These are phyloP conservation scores for Ptychoptera albimana DNA, from an alignment of 2,888 invertebrate species.

Conservation along the genomic window DNA sequence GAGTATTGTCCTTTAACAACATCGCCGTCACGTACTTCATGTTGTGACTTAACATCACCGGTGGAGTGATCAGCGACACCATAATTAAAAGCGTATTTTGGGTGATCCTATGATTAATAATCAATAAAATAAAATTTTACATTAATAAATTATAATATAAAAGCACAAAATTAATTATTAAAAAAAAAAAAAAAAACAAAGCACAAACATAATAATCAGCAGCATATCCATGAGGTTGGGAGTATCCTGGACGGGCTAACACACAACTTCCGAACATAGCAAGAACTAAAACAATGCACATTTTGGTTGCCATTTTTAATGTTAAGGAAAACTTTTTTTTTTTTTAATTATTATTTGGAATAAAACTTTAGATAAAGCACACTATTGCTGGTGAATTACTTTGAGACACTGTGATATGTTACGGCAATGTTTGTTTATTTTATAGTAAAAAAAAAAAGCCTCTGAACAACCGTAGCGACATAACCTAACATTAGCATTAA, in stretches of 20 bases:
- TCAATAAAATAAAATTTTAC: background rate
- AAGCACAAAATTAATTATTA: background rate
- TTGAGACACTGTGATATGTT: slow-evolving; percentile 1
- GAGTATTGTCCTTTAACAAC: slow-evolving; percentile 39
- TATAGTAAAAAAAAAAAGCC: slow-evolving; percentile 1
- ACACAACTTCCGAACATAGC: slow-evolving; percentile 21
- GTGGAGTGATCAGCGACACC: slow-evolving; percentile 42
- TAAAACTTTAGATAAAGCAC: slow-evolving; percentile 1
- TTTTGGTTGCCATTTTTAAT: slow-evolving; percentile 9
- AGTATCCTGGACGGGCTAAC: slow-evolving; percentile 30
- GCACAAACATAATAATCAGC: slow-evolving; percentile 45
- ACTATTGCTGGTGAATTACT: background rate
- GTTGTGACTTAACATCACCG: slow-evolving; percentile 44
- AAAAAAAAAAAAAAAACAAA: background rate
- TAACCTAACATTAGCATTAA: no score
- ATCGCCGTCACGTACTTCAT: slow-evolving; percentile 45
- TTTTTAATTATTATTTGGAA: background rate
- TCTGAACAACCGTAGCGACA: no score
- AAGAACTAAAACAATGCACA: slow-evolving; percentile 16
- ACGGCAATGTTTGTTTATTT: slow-evolving; percentile 1
- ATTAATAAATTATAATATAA: background rate
- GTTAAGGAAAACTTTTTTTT: background rate
- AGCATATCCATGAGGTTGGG: slow-evolving; percentile 24
- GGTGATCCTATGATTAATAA: slow-evolving; percentile 32
- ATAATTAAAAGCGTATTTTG: slow-evolving; percentile 45